Evolutionary conservation across 2,888 invertebrate species (phyloP), one percentile per base, ranked within the genome.

Genomic region (Hemaris fuciformis): DNA sequence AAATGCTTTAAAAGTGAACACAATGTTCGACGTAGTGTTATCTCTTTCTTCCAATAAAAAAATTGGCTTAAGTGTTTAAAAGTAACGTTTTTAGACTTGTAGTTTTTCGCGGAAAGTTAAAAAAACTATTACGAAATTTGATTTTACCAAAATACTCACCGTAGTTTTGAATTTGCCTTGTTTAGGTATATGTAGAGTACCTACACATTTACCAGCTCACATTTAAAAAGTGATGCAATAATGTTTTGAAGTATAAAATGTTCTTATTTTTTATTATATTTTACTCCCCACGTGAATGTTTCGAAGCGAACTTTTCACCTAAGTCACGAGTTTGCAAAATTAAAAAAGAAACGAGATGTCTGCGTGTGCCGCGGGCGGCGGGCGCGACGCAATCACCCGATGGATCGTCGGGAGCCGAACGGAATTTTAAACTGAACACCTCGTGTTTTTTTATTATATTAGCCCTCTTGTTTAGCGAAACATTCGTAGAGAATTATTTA

Each of bases 371-470:
- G 10, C 57, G 65, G 67, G 73, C 80, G 76, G 10, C 57, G 65
- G 67, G 73, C 80, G 76, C 67, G 76, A 70, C 74, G 81, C 85
- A 86, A 83, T 85, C 84, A 76, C 73, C 77, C 87, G 86, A 79
- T 73, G 78, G 80, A 87, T 84, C 76, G 87, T 65, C 68, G 70
- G 77, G 64, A 79, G 70, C 70, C 63, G 75, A 58, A 60, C 74
- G 68, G 88, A 88, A 88, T 88, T 81, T 85, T 85, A 85, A 88
- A 76, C 71, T 72, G 71, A 64, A 63, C 64, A 57, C 68, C 68
- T 63, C 59, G 13, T 27, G 61, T 57, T 67, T 68, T 76, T 81
- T 78, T 77, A 71, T 75, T 73, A 71, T 72, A 71, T 76, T 69
- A 64, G 61, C 60, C 64, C 67, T 65, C 70, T 69, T 70, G 69